These are phyloP conservation scores for Neomicropteryx cornuta DNA, from an alignment of 1,140 invertebrate species.

Conservation along the genomic window DNA sequence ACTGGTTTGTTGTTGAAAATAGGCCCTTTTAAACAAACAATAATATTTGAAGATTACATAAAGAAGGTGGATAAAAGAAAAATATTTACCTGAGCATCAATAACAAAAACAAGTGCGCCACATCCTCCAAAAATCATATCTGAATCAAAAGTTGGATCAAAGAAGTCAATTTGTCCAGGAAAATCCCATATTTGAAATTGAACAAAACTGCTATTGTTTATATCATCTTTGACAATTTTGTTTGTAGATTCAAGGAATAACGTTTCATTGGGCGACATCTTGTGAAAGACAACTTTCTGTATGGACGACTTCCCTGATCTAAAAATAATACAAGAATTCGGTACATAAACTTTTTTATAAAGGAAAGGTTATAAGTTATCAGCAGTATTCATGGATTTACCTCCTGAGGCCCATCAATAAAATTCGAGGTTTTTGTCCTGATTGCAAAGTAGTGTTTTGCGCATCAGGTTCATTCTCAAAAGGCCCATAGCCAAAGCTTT, in stretches of 20 bases:
- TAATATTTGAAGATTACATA: not conserved
- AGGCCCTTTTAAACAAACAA: no score
- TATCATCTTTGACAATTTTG: conserved; percentile 97
- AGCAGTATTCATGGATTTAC: conserved; percentile 31
- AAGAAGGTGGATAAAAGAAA: conserved; percentile 4
- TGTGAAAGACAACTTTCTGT: conserved; percentile 99
- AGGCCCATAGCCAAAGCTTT: conserved; percentile 84
- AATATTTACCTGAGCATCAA: conserved; percentile 83
- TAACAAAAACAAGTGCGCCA: conserved; percentile 96
- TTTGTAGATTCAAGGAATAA: conserved; percentile 98
- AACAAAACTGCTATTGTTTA: conserved; percentile 94
- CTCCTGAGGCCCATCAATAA: conserved; percentile 90
- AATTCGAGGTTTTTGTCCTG: conserved; percentile 82
- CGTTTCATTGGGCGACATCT: conserved; percentile 99
- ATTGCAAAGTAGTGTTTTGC: conserved; percentile 43
- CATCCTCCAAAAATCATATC: conserved; percentile 92
- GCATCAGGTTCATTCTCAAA: conserved; percentile 57
- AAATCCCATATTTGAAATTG: conserved; percentile 99
- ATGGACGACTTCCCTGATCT: conserved; percentile 99
- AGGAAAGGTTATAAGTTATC: conserved; percentile 3
- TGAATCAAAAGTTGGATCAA: conserved; percentile 91
- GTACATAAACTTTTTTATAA: conserved; percentile 1
- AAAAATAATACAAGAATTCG: conserved; percentile 26
- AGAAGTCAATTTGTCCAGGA: conserved; percentile 96
- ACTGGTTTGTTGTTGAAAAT: no score